Evolutionary conservation across 2,888 invertebrate genomes (phyloP).

Genomic region (Drosophila vallismaia): DNA sequence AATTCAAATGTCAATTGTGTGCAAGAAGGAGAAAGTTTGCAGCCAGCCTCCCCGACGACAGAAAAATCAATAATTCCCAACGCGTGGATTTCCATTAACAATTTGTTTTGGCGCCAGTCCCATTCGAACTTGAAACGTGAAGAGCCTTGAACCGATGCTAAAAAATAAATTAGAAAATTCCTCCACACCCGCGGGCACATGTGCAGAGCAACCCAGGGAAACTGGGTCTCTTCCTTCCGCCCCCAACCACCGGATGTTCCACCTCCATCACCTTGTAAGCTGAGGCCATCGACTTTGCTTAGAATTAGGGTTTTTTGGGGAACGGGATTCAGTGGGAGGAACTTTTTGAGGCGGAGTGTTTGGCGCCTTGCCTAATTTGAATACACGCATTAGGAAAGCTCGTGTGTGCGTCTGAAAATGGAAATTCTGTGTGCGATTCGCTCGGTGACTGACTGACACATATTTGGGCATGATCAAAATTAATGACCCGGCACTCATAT

Average conservation of each 20-base stretch:
- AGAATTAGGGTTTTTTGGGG: constrained; percentile 35
- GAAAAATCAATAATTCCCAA: constrained; percentile 74
- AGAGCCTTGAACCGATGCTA: constrained; percentile 82
- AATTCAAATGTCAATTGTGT: constrained; percentile 75
- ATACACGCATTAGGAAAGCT: constrained; percentile 51
- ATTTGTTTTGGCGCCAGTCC: constrained; percentile 57
- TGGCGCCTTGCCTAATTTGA: constrained; percentile 75
- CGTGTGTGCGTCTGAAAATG: constrained; percentile 54
- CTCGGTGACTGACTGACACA: constrained; percentile 73
- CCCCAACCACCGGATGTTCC: constrained; percentile 4
- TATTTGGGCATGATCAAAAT: constrained; percentile 79
- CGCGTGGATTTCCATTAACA: constrained; percentile 73
- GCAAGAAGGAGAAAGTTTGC: constrained; percentile 53
- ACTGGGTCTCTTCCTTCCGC: constrained; percentile 20
- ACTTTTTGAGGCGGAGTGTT: constrained; percentile 11
- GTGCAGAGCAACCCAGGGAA: constrained; percentile 43
- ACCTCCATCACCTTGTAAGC: constrained; percentile 7
- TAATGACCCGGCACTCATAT: constrained; percentile 74
- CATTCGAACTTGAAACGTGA: constrained; percentile 36
- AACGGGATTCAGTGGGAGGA: constrained; percentile 14
- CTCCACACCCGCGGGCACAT: constrained; percentile 67
- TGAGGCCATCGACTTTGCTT: constrained; percentile 26
- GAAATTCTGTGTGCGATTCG: constrained; percentile 54
- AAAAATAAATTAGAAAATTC: constrained; percentile 84
- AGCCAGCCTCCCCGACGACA: constrained; percentile 23